Percentiles rank a stretch among this genome's conserved stretches.
Evolutionary conservation across 2,797 vertebrate genomes (phyloP).

Genomic region (Odontamblyopus lacepedii): DNA sequence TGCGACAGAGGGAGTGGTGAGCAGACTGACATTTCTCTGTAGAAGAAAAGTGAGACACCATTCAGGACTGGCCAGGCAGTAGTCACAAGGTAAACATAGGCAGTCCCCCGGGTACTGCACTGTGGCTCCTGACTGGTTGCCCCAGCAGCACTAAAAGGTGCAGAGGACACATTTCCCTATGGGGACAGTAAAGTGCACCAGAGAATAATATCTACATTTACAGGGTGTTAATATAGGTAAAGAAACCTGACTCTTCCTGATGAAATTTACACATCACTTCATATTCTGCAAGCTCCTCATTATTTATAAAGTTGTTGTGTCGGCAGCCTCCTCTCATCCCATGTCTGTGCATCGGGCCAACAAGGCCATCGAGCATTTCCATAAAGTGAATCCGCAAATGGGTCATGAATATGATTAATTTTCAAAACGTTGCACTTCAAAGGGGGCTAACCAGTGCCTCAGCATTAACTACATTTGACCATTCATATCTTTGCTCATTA

Average conservation of each 20-base stretch:
- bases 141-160: no score
- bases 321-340: conserved; percentile 42
- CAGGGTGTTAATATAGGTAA: background rate
- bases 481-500: conserved; percentile 70
- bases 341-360: conserved; percentile 55
- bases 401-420: conserved; percentile 75
- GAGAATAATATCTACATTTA: background rate
- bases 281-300: conserved; percentile 31
- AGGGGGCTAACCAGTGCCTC: conserved; percentile 62
- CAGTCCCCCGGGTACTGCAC: no score
- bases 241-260: background rate
- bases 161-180: no score
- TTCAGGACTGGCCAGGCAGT: no score
- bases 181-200: no score
- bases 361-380: conserved; percentile 69
- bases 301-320: conserved; percentile 65
- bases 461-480: conserved; percentile 70
- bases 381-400: conserved; percentile 74
- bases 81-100: no score
- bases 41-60: no score
- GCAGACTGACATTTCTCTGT: no score
- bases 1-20: no score
- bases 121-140: no score
- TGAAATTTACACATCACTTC: background rate
- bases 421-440: conserved; percentile 72